Base-by-base conservation (phyloP, 2,797 vertebrate species). In the Coregonus ussuriensis region DNA sequence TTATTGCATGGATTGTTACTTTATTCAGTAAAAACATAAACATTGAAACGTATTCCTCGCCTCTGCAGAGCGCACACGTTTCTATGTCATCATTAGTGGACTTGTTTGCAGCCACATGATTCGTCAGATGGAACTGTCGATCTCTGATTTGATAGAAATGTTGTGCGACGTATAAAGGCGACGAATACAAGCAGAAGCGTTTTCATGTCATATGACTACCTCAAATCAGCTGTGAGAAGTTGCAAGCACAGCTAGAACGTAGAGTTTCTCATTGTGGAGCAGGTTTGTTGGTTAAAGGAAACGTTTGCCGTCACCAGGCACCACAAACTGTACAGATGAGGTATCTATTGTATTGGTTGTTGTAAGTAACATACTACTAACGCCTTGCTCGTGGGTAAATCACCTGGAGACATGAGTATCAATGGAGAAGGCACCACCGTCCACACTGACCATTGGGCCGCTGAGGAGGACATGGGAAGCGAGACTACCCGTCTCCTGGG, bases 401-500 rank as follows among this genome's bases (percentile, higher is more conserved):
- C 71, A 68, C 21, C 35, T 4, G 29, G 31, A 14, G 71, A 79
- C 71, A 47, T 92, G 93, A 92, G 72, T 70, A 1, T 83, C 1
- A 88, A 79, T 76, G 41, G 41, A 14, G 41, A 68, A 9, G 3
- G 0, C 47, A 69, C n/a, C 41, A 67, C 15, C 4, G 29, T 78
- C 35, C 73, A 67, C n/a, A 7, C 69, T 63, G 74, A 72, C 70
- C 11, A 77, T 25, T 68, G 6, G 21, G 56, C 75, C 33, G 4
- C 35, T 25, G 52, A 11, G 25, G 25, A 70, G 4, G n/a, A 33
- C 3, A 9, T 1, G 15, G 47, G 4, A 6, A 70, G 70, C 31
- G 91, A 92, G 54, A 78, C 76, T 0, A 66, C 88, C 1, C 88
- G 92, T 77, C 80, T 95, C 71, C 77, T 94, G 25, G 11, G 29